Evolutionary conservation across 2,113 vertebrate genomes (phyloP).

Genomic region (Cyphomyrus plagiostoma): DNA sequence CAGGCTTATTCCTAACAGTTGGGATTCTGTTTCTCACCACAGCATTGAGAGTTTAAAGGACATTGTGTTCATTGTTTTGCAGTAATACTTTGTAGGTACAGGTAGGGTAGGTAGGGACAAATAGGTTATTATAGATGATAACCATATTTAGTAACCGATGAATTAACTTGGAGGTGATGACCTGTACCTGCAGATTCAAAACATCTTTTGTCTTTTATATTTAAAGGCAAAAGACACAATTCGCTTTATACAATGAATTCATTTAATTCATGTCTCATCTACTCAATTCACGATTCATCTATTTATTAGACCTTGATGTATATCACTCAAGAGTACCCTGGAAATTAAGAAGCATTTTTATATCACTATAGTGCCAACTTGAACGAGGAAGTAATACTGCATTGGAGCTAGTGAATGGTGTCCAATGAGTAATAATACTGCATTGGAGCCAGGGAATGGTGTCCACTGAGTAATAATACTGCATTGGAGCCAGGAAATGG

Average conservation of each 20-base stretch:
- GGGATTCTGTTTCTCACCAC: not conserved
- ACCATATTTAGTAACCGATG: not conserved
- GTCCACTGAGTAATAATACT: not conserved
- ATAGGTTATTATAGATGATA: not conserved
- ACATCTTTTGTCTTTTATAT: not conserved
- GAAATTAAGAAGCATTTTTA: not conserved
- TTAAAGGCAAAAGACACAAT: not conserved
- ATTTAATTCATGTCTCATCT: not conserved
- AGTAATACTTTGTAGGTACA: not conserved
- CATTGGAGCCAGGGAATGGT: no score
- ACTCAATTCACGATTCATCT: not conserved
- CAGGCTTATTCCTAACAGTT: not conserved
- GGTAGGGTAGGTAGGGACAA: not conserved
- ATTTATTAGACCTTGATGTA: not conserved
- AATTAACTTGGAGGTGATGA: not conserved
- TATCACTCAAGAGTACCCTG: not conserved
- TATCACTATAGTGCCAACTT: not conserved
- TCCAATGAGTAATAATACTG: not conserved
- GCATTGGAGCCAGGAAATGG: not conserved
- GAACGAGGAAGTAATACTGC: not conserved
- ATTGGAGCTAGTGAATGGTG: not conserved
- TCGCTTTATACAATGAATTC: not conserved
- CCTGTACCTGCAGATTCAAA: not conserved
- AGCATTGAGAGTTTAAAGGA: not conserved
- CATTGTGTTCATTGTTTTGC: not conserved